Conservation (phyloP, 2,797 vertebrate species). For the Micrastur ruficollis region DNA sequence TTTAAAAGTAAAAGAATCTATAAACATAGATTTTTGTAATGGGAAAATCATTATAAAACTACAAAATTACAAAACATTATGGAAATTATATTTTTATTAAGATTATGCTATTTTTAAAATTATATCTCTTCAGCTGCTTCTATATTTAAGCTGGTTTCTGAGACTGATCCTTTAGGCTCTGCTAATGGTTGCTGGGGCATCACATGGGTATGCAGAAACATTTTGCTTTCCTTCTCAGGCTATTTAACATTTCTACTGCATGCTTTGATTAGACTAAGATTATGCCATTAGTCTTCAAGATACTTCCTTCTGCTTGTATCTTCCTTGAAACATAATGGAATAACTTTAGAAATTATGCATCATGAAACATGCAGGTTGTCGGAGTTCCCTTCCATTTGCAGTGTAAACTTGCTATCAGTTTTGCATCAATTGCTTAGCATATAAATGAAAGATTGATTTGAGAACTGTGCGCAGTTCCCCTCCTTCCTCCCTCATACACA, state of each 20-base stretch:
- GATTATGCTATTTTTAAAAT: background rate
- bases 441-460: background rate
- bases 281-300: background rate
- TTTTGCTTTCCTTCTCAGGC: background rate
- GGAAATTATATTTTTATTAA: background rate
- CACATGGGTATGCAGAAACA: background rate
- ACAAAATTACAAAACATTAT: background rate
- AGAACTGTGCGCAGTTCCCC: background rate
- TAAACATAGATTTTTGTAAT: background rate
- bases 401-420: background rate
- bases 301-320: background rate
- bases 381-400: background rate
- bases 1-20: background rate
- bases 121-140: background rate
- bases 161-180: background rate
- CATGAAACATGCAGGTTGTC: background rate
- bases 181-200: background rate
- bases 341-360: background rate
- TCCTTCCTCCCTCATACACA: background rate
- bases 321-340: background rate
- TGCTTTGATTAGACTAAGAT: background rate
- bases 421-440: background rate
- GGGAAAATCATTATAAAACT: background rate
- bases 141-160: background rate
- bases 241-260: background rate